Percentiles rank a stretch among this genome's conserved stretches.
Conservation (phyloP, 2,888 invertebrate genomes). For the Rhogogaster chlorosoma region DNA sequence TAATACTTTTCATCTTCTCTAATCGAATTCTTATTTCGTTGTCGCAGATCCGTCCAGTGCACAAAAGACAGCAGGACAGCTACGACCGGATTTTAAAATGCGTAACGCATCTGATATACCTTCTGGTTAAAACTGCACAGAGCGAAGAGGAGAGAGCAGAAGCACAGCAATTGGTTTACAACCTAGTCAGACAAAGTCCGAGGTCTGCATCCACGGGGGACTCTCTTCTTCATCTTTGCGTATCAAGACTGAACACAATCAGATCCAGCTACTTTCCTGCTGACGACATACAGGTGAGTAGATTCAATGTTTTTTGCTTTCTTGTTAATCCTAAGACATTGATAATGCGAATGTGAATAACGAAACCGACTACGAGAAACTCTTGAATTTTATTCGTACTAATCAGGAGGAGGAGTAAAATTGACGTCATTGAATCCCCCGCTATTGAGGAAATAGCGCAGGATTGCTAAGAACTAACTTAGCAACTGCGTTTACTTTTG, state of each 20-base stretch:
- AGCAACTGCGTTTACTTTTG: neutral
- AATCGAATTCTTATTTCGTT: neutral
- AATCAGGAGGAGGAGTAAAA: neutral
- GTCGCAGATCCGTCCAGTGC: conserved; percentile 84
- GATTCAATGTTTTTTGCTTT: neutral
- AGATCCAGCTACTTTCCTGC: conserved; percentile 86
- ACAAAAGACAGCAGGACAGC: conserved; percentile 89
- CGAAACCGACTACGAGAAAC: neutral
- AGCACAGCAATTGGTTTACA: conserved; percentile 78
- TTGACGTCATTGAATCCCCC: neutral
- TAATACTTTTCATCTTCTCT: neutral
- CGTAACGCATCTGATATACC: conserved; percentile 87
- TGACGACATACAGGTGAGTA: conserved; percentile 82
- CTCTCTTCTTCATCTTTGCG: conserved; percentile 91
- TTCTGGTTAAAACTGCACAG: conserved; percentile 83
- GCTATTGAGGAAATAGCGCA: neutral
- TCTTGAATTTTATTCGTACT: neutral
- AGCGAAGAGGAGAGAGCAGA: conserved; percentile 78
- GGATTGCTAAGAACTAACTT: neutral
- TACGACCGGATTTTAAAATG: conserved; percentile 91
- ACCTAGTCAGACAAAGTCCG: conserved; percentile 83
- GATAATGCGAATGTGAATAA: neutral
- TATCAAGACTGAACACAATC: conserved; percentile 88
- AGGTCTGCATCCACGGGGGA: conserved; percentile 86
- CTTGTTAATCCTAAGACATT: neutral